These are phyloP conservation scores for Channallabes apus DNA, from an alignment of 2,797 vertebrate genomes.

Conservation along the genomic window DNA sequence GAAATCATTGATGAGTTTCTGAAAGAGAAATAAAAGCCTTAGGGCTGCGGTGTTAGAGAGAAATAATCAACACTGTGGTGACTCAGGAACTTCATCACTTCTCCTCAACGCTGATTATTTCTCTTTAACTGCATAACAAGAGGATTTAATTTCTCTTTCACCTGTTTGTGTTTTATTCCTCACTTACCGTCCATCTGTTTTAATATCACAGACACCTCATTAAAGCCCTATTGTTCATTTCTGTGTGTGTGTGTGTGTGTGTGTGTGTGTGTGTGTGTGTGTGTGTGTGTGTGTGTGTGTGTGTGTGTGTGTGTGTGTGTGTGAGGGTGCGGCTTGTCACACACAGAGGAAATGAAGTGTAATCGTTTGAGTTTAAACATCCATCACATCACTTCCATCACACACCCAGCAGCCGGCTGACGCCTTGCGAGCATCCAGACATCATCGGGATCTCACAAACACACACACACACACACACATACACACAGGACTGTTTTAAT, in stretches of 20 bases:
- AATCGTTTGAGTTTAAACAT: constrained; percentile 58
- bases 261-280: not conserved
- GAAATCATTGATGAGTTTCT: not conserved
- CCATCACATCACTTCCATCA: constrained; percentile 50
- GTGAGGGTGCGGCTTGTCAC: not conserved
- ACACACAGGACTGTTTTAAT: not conserved
- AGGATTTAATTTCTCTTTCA: not conserved
- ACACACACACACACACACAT: not conserved
- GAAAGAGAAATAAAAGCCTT: not conserved
- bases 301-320: not conserved
- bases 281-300: not conserved
- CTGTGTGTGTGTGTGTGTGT: not conserved
- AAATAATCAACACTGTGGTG: not conserved
- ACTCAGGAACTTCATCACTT: not conserved
- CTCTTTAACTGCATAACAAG: not conserved
- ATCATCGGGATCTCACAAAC: not conserved
- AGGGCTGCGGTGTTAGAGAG: not conserved
- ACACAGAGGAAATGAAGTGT: constrained; percentile 64
- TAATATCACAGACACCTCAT: not conserved
- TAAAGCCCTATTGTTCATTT: not conserved
- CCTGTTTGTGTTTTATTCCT: not conserved
- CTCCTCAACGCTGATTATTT: not conserved
- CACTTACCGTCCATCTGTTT: not conserved
- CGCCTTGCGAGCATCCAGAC: not conserved
- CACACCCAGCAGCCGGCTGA: constrained; percentile 41